Evolutionary conservation across 1,140 invertebrate species (phyloP), one percentile per base, ranked within the genome.

Genomic region (Drosophila rufa): DNA sequence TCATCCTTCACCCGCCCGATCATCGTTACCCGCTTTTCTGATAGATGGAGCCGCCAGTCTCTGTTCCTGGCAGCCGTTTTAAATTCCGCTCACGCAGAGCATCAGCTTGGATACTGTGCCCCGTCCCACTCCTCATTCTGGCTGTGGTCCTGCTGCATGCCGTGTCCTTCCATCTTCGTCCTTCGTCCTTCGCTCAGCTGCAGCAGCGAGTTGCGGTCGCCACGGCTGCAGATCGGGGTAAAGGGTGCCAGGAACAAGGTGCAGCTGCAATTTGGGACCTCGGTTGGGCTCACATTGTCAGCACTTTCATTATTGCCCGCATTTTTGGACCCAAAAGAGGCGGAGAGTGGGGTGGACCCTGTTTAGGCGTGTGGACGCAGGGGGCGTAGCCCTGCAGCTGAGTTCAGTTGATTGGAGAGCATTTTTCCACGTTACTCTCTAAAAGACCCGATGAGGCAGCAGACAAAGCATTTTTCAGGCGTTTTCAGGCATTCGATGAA

Each of bases 241-340:
- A 14, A 33, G 75, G 40, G 27, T 22, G n/a, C 8, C 40, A 9
- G 53, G 22, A 58, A 56, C 42, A 70, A 70, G 77, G 60, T 67
- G 77, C 73, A 74, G 59, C 56, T 77, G 82, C 77, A 80, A 84
- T 84, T 84, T 84, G 60, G 62, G 56, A 62, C 66, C 61, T 64
- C 42, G 53, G 45, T 43, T 64, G 50, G 42, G 57, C 51, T 71
- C 60, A 84, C 73, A 84, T 80, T 85, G 77, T 80, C 81, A 80
- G 82, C 81, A 80, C 68, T 84, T 80, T 84, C 74, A 84, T 84
- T 84, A 84, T 77, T 77, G 69, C 59, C 75, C 67, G 58, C 81
- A 84, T 55, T 84, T 80, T 68, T 46, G 53, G 67, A 59, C 27
- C 55, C 40, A 30, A 67, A 53, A 27, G 27, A 27, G 27, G 27